phyloP scores from a whole-genome alignment of 2,888 invertebrate species.

The Druceiella hillmani region DNA sequence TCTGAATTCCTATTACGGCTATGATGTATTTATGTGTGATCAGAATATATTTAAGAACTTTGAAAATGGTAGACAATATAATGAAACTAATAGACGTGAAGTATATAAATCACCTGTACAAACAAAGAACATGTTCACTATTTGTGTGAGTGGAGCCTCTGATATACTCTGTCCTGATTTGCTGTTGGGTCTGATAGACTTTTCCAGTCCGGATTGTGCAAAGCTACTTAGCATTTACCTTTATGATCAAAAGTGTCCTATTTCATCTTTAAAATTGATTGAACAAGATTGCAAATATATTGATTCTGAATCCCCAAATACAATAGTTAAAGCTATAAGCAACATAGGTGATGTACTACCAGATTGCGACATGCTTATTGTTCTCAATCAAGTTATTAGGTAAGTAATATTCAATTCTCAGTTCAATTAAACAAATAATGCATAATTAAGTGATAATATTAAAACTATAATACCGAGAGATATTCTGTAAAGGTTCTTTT shows the following conservation, averaged over 20 bases:
- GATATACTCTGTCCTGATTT: no score
- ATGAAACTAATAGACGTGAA: conserved; percentile 27
- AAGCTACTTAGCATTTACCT: conserved; percentile 41
- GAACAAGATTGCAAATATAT: conserved; percentile 37
- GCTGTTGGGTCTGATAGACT: no score
- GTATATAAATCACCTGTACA: no score
- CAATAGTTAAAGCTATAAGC: conserved; percentile 36
- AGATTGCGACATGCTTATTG: conserved; percentile 47
- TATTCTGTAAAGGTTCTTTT: no score
- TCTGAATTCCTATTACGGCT: conserved; percentile 53
- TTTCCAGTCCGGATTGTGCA: no score
- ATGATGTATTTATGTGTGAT: conserved; percentile 34
- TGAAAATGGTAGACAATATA: conserved; percentile 32
- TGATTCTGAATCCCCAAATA: conserved; percentile 30
- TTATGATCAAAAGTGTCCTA: conserved; percentile 31
- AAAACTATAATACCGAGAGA: no score
- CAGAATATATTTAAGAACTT: conserved; percentile 34
- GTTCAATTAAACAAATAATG: no score
- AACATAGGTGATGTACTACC: conserved; percentile 43
- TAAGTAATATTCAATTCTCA: no score
- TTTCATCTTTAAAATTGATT: conserved; percentile 32
- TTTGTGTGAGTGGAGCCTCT: no score
- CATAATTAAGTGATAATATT: no score
- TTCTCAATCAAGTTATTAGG: conserved; percentile 43
- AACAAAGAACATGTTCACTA: no score